Evolutionary conservation across 2,113 vertebrate genomes (phyloP), one percentile per base, ranked within the genome.

Genomic region (Carassius gibelio): DNA sequence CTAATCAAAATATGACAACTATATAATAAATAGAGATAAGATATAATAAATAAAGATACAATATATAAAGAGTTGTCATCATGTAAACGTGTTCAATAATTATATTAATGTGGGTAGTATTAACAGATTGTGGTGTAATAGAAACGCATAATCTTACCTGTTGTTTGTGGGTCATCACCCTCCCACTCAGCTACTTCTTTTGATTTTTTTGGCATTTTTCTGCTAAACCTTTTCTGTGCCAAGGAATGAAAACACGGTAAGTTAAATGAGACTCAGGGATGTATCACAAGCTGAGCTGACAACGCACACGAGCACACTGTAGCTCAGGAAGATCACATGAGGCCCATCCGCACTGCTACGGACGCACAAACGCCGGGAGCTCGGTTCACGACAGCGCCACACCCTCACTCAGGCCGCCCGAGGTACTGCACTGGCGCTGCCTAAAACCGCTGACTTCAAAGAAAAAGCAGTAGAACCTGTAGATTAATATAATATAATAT

Each of bases 171-270:
- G 3, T 75, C 92, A 2, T 94, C 94, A 8, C 87, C 94, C 82
- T 93, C 90, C 94, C 94, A 95, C 87, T 92, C 91, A 1, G 90
- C 85, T 14, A 93, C 93, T 66, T 94, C 94, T 86, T 94, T 94
- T 30, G 81, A n/a, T 85, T 95, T 95, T 85, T 92, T 94, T 0
- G 94, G 94, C 94, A 95, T 95, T 52, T 88, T 89, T 19, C 3
- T 45, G 8, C 23, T 69, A 55, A 69, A 75, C 19, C 36, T n/a
- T 17, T 14, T 78, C 34, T 9, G 1, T 23, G 6, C 57, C 23
- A n/a, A 21, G 15, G n/a, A 48, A 50, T 34, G 5, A 61, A 83
- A n/a, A 82, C 36, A 50, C 0, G 2, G 8, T 50, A 5, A 30
- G 8, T 36, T 59, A 59, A 59, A 36, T 9, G 13, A 38, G 5